These are phyloP conservation scores for Larimichthys polyactis DNA, from an alignment of 2,113 vertebrate genomes.

Conservation along the genomic window DNA sequence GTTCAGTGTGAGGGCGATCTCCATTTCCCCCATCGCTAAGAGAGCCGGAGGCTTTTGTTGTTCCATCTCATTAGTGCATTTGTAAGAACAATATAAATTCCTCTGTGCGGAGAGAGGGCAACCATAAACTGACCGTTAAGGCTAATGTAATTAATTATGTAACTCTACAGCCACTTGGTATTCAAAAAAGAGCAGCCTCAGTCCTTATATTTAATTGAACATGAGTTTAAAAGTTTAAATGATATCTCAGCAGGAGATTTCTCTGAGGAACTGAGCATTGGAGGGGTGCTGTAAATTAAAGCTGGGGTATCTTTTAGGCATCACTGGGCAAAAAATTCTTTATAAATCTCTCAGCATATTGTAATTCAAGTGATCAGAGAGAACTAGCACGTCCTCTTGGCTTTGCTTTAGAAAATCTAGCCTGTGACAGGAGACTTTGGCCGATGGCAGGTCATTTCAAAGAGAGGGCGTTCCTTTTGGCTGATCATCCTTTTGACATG, in stretches of 20 bases:
- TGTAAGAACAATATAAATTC: background rate
- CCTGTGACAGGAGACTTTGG: too few species aligned
- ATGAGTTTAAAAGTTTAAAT: constrained; percentile 36
- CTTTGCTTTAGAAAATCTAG: too few species aligned
- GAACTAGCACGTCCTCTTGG: too few species aligned
- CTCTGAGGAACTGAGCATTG: background rate
- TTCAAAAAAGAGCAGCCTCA: constrained; percentile 12
- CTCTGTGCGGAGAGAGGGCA: background rate
- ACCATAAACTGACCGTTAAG: background rate
- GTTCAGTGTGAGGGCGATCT: background rate
- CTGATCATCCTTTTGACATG: too few species aligned
- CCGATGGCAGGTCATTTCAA: too few species aligned
- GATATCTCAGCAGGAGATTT: constrained; percentile 11
- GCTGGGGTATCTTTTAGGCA: background rate
- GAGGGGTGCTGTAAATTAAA: background rate
- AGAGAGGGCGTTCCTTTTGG: too few species aligned
- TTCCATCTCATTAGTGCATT: constrained; percentile 4
- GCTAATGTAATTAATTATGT: constrained; percentile 10
- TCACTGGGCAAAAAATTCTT: too few species aligned
- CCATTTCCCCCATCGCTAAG: background rate
- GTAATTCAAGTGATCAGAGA: too few species aligned
- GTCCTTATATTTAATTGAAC: constrained; percentile 18
- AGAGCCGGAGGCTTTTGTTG: background rate
- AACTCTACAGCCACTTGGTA: constrained; percentile 9
- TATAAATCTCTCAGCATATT: too few species aligned